phyloP scores from a whole-genome alignment of 2,888 invertebrate species.

The Willowsia nigromaculata region DNA sequence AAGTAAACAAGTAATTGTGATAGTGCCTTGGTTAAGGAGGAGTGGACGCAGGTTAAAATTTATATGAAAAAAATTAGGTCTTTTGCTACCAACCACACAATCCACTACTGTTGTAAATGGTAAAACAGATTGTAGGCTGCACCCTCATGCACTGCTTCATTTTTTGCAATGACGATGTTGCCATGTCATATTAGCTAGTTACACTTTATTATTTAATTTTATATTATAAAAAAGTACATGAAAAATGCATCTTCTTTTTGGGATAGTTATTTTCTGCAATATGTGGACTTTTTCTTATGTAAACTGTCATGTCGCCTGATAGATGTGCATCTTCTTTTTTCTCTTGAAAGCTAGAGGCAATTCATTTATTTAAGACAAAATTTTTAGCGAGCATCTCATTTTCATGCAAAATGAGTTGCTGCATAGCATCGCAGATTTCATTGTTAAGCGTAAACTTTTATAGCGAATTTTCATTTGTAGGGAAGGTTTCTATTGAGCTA shows the following conservation, averaged over 20 bases:
- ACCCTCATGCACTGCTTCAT: slow-evolving; percentile 6
- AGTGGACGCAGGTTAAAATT: slow-evolving; percentile 39
- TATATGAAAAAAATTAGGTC: slow-evolving; percentile 27
- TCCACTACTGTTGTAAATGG: not conserved
- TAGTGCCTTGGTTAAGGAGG: slow-evolving; percentile 55
- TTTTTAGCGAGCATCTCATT: slow-evolving; percentile 26
- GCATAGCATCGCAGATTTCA: not conserved
- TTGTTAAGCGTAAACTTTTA: slow-evolving; percentile 48
- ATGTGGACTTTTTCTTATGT: slow-evolving; percentile 36
- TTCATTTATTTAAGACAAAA: slow-evolving; percentile 25
- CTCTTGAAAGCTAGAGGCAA: slow-evolving; percentile 44
- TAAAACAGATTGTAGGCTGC: slow-evolving; percentile 28
- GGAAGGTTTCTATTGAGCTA: too few species aligned
- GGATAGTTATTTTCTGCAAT: slow-evolving; percentile 6
- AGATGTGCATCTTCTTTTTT: slow-evolving; percentile 38
- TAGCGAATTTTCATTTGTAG: too few species aligned
- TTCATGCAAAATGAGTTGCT: slow-evolving; percentile 47
- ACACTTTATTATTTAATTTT: slow-evolving; percentile 27
- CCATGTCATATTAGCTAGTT: slow-evolving; percentile 38
- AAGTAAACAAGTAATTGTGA: slow-evolving; percentile 51
- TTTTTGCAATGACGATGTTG: slow-evolving; percentile 6
- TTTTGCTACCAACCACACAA: slow-evolving; percentile 36
- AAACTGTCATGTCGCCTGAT: slow-evolving; percentile 47
- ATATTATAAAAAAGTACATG: not conserved
- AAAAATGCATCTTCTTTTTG: slow-evolving; percentile 27